phyloP scores from a whole-genome alignment of 2,797 vertebrate species.

The Parambassis ranga region DNA sequence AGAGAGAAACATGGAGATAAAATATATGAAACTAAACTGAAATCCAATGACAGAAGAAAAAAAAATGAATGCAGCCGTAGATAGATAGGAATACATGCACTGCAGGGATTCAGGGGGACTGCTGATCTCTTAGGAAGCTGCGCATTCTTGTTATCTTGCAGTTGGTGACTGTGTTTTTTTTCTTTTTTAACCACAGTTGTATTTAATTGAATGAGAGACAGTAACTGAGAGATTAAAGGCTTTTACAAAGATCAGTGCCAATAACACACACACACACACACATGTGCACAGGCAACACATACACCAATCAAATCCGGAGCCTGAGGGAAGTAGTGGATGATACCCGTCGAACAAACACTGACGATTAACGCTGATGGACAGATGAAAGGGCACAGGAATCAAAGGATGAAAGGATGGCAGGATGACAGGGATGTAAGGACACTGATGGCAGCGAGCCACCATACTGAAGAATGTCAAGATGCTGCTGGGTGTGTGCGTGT shows the following conservation, averaged over 20 bases:
- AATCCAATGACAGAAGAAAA: background rate
- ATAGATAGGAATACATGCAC: background rate
- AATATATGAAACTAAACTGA: no score
- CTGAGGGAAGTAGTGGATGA: conserved; percentile 15
- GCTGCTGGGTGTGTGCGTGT: background rate
- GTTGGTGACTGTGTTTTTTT: background rate
- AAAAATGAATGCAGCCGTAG: background rate
- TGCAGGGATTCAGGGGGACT: background rate
- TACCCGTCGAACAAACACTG: conserved; percentile 34
- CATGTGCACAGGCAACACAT: background rate
- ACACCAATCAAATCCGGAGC: conserved; percentile 10
- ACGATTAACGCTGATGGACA: conserved; percentile 46
- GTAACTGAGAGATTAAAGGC: conserved; percentile 27
- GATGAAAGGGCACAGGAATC: conserved; percentile 57
- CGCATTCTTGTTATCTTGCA: background rate
- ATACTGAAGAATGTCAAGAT: conserved; percentile 2
- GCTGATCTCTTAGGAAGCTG: background rate
- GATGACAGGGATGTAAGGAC: conserved; percentile 24
- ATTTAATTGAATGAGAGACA: conserved; percentile 29
- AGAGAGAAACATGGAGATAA: no score
- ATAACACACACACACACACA: background rate
- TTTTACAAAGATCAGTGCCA: conserved; percentile 32
- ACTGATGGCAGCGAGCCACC: conserved; percentile 17
- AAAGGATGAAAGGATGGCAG: conserved; percentile 40
- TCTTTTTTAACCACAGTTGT: background rate